These are phyloP conservation scores for Chondrosia reniformis DNA, from an alignment of 37 sponge, comb jelly and placozoan species.

Conservation along the genomic window DNA sequence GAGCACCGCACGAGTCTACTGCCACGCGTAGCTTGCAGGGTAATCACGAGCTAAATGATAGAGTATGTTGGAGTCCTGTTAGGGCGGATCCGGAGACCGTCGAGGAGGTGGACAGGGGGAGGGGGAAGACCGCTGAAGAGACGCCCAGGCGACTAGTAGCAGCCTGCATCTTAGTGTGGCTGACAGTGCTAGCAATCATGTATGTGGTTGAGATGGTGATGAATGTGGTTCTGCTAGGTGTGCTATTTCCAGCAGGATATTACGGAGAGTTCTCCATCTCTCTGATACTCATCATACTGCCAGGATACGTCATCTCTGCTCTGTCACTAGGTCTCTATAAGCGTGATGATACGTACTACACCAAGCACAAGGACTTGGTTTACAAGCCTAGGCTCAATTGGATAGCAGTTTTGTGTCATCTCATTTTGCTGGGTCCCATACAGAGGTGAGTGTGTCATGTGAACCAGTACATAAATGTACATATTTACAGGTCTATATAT, in stretches of 20 bases:
- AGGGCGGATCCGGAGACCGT: no score
- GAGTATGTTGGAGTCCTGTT: no score
- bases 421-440: constrained; percentile 1
- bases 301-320: background rate
- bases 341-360: constrained; percentile 2
- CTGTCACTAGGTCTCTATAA: constrained; percentile 8
- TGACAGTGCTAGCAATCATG: background rate
- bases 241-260: background rate
- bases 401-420: background rate
- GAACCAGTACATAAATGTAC: no score
- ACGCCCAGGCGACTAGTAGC: no score
- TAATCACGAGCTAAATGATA: no score
- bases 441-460: constrained; percentile 23
- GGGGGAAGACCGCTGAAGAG: no score
- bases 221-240: background rate
- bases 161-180: background rate
- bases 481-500: no score
- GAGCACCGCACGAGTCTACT: no score
- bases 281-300: background rate
- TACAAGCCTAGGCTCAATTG: background rate
- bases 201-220: background rate
- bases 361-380: background rate
- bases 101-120: no score
- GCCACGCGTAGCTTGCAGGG: no score
- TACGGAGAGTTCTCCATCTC: background rate